These are phyloP conservation scores for Arothron firmamentum DNA, from an alignment of 2,113 vertebrate species.

Conservation along the genomic window DNA sequence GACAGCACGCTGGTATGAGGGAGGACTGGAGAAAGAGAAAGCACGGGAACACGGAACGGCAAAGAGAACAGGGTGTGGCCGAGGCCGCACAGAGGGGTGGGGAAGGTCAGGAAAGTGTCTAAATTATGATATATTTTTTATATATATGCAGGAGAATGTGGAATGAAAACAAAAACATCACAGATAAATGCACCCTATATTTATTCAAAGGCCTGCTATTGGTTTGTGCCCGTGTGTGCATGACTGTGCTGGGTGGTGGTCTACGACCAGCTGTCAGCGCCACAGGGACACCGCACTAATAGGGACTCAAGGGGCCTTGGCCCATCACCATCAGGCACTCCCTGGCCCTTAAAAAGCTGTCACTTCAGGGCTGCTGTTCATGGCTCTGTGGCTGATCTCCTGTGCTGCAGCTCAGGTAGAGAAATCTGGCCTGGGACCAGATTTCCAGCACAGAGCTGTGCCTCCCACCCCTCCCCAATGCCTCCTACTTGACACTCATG, in stretches of 20 bases:
- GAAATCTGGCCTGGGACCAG: slow-evolving; percentile 58
- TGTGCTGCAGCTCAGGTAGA: slow-evolving; percentile 57
- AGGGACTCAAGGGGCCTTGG: slow-evolving; percentile 67
- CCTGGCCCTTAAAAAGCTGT: slow-evolving; percentile 59
- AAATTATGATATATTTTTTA: too few relatives aligned
- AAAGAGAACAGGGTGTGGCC: slow-evolving; percentile 16
- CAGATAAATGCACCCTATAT: slow-evolving; percentile 22
- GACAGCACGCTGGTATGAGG: slow-evolving; percentile 62
- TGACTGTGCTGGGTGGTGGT: slow-evolving; percentile 55
- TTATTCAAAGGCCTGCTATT: slow-evolving; percentile 19
- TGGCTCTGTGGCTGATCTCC: slow-evolving; percentile 40
- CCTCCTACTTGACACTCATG: slow-evolving; percentile 30
- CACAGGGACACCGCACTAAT: slow-evolving; percentile 74
- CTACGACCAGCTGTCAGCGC: slow-evolving; percentile 74
- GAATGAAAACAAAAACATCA: slow-evolving; percentile 43
- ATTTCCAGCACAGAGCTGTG: slow-evolving; percentile 46
- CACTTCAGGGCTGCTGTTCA: slow-evolving; percentile 55
- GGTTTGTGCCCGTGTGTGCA: slow-evolving; percentile 40
- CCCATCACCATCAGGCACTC: slow-evolving; percentile 61
- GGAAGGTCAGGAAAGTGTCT: slow-evolving; percentile 23
- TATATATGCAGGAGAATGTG: slow-evolving; percentile 39
- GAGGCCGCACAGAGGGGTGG: slow-evolving; percentile 3
- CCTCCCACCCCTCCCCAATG: slow-evolving; percentile 24
- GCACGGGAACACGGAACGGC: slow-evolving; percentile 23
- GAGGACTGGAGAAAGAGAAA: slow-evolving; percentile 33